Base-by-base conservation (phyloP, 2,888 invertebrate species). In the Marronus borbonicus region DNA sequence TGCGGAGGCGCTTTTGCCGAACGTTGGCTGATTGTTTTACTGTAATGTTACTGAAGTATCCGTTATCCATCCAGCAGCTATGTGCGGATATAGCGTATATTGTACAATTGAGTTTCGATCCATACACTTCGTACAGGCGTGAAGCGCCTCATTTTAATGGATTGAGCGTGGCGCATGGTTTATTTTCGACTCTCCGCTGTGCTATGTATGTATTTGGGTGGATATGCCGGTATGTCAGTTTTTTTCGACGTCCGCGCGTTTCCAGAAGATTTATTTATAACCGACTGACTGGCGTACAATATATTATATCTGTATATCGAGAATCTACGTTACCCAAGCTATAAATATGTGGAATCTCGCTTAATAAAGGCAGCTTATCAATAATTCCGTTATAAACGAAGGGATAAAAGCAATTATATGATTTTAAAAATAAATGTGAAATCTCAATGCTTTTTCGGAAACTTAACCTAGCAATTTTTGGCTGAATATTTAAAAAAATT, bases 241-340 rank as follows among this genome's bases (percentile, higher is more conserved):
- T 62, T 31, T 62, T 62, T 62, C 31, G 28, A 62, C 62, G 62
- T 62, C 24, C 24, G 3, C 12, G 24, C 62, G 31, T 31, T 62
- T 62, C 62, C 62, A 3, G 62, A 62, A 62, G 62, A 20, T 62
- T 62, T 62, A 62, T 62, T 62, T 62, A 62, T 62, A 62, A 62
- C 62, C 8, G 44, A 44, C 44, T 44, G 44, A 44, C 44, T 44
- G 44, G 44, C 44, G 44, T 44, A 44, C 44, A 44, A 44, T 44
- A 44, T 44, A 44, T 44, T 44, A 44, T 44, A 44, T 44, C 44
- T 8, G 44, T 44, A 8, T 44, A 44, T 44, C 44, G 8, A 44
- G 44, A 12, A 44, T 44, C 12, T 44, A 31, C 31, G 31, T 31
- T 31, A 31, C 31, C 31, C 8, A 12, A 44, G 1, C 8, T 44